Conservation (phyloP, 2,888 invertebrate species). For the Alloscopus bannaensis region DNA sequence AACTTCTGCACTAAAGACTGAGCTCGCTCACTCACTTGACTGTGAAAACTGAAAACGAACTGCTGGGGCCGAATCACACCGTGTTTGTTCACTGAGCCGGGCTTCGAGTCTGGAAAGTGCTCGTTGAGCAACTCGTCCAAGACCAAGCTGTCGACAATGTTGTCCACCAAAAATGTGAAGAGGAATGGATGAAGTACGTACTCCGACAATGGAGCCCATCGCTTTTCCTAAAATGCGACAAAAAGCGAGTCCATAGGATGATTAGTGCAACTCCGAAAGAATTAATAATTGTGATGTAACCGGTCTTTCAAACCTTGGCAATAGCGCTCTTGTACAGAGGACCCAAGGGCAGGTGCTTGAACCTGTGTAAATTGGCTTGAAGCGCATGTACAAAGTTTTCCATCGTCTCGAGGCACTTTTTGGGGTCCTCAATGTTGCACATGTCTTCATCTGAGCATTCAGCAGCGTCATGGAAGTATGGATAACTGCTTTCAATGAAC, state of each 20-base stretch:
- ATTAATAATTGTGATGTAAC: no score
- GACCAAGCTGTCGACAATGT: slow-evolving; percentile 42
- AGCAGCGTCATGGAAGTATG: slow-evolving; percentile 2
- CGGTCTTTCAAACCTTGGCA: slow-evolving; percentile 11
- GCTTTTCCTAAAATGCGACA: slow-evolving; percentile 22
- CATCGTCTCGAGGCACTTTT: slow-evolving; percentile 33
- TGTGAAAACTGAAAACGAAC: slow-evolving; percentile 3
- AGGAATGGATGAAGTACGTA: slow-evolving; percentile 37
- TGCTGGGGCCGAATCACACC: slow-evolving; percentile 29
- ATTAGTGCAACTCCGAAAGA: no score
- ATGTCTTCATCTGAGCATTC: neutral
- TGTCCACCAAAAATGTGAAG: slow-evolving; percentile 44
- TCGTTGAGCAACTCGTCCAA: slow-evolving; percentile 32
- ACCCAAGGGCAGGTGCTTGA: slow-evolving; percentile 40
- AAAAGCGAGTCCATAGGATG: slow-evolving; percentile 9
- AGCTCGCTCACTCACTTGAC: slow-evolving; percentile 7
- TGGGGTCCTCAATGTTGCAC: slow-evolving; percentile 27
- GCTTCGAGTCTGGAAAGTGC: slow-evolving; percentile 20
- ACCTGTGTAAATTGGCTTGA: slow-evolving; percentile 32
- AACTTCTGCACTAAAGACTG: no score
- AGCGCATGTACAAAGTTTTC: slow-evolving; percentile 15
- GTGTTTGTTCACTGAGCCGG: slow-evolving; percentile 6
- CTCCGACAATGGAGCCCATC: slow-evolving; percentile 32
- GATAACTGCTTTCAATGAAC: slow-evolving; percentile 30
- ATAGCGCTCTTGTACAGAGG: slow-evolving; percentile 19